phyloP scores from a whole-genome alignment of 2,888 invertebrate genomes.

The Rhagophthalmus giganteus region DNA sequence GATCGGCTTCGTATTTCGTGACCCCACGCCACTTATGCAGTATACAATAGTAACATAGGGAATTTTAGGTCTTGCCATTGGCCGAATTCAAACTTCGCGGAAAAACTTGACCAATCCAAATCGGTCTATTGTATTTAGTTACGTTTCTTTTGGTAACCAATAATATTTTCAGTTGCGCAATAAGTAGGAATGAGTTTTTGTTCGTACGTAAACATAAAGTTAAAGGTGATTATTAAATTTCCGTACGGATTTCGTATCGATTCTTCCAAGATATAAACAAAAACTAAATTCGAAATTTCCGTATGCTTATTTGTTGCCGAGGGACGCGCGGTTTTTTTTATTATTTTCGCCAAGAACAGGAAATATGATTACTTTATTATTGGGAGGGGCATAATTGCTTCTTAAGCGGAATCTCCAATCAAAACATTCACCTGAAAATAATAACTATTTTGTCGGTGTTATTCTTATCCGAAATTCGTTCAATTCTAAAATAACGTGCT shows the following conservation, averaged over 20 bases:
- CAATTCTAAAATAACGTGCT: too few relatives aligned
- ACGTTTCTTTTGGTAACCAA: slow-evolving; percentile 59
- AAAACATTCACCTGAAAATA: slow-evolving; percentile 25
- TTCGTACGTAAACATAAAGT: slow-evolving; percentile 36
- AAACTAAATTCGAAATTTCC: too few relatives aligned
- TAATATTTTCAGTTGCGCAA: slow-evolving; percentile 53
- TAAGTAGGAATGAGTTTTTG: slow-evolving; percentile 39
- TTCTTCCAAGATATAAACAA: too few relatives aligned
- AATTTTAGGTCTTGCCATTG: slow-evolving; percentile 55
- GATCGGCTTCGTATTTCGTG: slow-evolving; percentile 64
- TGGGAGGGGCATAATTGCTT: slow-evolving; percentile 32
- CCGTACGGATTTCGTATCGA: too few relatives aligned
- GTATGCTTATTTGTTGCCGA: too few relatives aligned
- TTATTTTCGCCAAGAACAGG: too few relatives aligned
- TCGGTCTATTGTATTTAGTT: slow-evolving; percentile 56
- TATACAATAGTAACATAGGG: slow-evolving; percentile 59
- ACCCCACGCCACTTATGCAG: slow-evolving; percentile 68
- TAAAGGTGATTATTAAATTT: slow-evolving; percentile 5
- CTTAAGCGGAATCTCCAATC: slow-evolving; percentile 29
- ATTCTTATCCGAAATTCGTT: too few relatives aligned
- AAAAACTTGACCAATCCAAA: slow-evolving; percentile 60
- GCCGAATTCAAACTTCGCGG: slow-evolving; percentile 63
- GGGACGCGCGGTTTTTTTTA: too few relatives aligned
- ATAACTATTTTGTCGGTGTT: too few relatives aligned
- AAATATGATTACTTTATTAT: slow-evolving; percentile 37